Base-by-base conservation (phyloP, 2,113 vertebrate species). In the Podarcis cretensis region DNA sequence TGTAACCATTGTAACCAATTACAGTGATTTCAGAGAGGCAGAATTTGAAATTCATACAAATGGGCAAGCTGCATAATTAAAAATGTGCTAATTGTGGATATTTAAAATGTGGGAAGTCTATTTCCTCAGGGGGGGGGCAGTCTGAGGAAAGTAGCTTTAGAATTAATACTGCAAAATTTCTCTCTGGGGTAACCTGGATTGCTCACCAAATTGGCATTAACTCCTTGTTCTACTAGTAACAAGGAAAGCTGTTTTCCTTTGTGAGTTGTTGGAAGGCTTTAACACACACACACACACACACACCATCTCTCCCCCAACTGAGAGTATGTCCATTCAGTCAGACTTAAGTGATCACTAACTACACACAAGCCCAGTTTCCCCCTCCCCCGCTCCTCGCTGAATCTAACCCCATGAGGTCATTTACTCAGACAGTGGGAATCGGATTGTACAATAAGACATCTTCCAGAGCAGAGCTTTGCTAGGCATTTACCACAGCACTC, bases 401-500 rank as follows among this genome's bases (percentile, higher is more conserved):
- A 43, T n/a, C 69, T 43, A 77, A 88, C 40, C 81, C 81, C 81
- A 57, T 54, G 87, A 89, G 81, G 87, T 84, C 87, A 69, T 78
- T 57, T 69, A 37, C 81, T 78, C 87, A 89, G 59, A 84, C 87
- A 23, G n/a, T 30, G 81, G 73, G 74, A 78, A 54, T 32, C 23
- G n/a, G 94, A 94, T 93, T 77, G 85, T 93, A 96, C 94, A 95
- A 97, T 96, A 97, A 97, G 96, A 94, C 96, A 90, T 93, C 95
- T 59, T 59, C 74, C 92, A 97, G 93, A 96, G 37, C 37, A 54
- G 25, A 48, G 81, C 43, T 89, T 57, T 79, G 74, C 43, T 12
- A 69, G 65, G 59, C 66, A 25, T 57, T 27, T 35, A 71, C 37
- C 63, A 79, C 25, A 14, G 57, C 2, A 68, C 71, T 32, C 37